A percentile compares a stretch with the other conserved stretches of the same genome.
Evolutionary conservation across 2,888 invertebrate species (phyloP).

Genomic region (Himalopsyche tibetana): DNA sequence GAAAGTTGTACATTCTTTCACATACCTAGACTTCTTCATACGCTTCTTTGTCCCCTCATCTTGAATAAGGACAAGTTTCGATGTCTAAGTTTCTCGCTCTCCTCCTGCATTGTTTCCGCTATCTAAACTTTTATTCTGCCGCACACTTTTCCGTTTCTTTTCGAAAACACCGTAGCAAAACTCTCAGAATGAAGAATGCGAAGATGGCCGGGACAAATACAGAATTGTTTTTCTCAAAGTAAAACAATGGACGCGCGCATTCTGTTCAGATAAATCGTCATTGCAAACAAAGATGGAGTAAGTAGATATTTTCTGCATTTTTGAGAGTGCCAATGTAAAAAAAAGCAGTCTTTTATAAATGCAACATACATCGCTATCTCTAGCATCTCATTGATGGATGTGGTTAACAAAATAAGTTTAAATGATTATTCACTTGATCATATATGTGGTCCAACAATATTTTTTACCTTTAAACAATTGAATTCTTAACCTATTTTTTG

Average conservation of each 20-base stretch:
- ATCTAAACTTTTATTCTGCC: conserved; percentile 61
- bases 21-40: conserved; percentile 48
- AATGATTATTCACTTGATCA: no score
- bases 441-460: no score
- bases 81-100: conserved; percentile 59
- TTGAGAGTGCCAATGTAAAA: not conserved
- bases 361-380: no score
- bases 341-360: no score
- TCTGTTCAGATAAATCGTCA: conserved; percentile 34
- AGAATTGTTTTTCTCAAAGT: conserved; percentile 38
- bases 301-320: conserved; percentile 22
- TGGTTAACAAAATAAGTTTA: no score
- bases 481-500: no score
- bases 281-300: conserved; percentile 5
- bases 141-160: conserved; percentile 59
- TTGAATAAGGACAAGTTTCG: conserved; percentile 55
- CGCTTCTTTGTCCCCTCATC: conserved; percentile 60
- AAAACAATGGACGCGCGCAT: conserved; percentile 44
- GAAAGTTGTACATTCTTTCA: conserved; percentile 58
- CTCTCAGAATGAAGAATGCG: conserved; percentile 53
- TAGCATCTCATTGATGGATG: no score
- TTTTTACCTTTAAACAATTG: no score
- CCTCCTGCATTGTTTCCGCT: conserved; percentile 57
- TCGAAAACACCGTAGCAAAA: conserved; percentile 55
- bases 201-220: conserved; percentile 48